A percentile compares a stretch with the other conserved stretches of the same genome.
Conservation (phyloP, 1,140 invertebrate genomes). For the Vanessa tameamea region DNA sequence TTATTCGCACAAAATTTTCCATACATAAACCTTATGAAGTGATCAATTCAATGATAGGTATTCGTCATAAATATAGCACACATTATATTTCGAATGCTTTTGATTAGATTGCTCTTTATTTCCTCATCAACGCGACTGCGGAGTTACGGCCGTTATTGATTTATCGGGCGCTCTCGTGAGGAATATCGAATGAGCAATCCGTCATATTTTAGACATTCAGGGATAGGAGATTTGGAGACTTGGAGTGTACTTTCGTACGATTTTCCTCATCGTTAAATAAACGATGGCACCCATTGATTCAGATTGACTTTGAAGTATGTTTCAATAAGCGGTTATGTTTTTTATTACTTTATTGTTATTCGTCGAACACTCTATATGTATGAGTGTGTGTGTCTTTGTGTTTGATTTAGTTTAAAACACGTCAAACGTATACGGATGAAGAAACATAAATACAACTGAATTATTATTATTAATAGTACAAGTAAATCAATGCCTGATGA, state of each 20-base stretch:
- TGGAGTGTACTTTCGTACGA: slow-evolving; percentile 15
- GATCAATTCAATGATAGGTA: not conserved
- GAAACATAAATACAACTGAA: no score
- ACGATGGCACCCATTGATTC: slow-evolving; percentile 23
- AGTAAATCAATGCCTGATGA: no score
- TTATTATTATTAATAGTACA: no score
- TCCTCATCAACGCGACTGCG: slow-evolving; percentile 13
- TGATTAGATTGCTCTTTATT: not conserved
- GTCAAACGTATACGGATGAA: no score
- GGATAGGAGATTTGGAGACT: slow-evolving; percentile 10
- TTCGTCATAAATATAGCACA: not conserved
- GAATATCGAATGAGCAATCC: slow-evolving; percentile 30
- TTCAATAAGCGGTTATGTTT: not conserved
- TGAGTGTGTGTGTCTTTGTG: no score
- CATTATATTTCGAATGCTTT: not conserved
- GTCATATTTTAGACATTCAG: slow-evolving; percentile 25
- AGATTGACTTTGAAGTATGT: slow-evolving; percentile 17
- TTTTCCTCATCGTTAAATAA: slow-evolving; percentile 28
- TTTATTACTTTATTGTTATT: slow-evolving; percentile 4
- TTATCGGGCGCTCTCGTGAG: slow-evolving; percentile 13
- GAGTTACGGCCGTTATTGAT: slow-evolving; percentile 25
- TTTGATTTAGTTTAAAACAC: no score
- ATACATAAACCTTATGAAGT: not conserved
- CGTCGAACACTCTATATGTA: not conserved
- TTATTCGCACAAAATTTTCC: not conserved